Conservation (phyloP, 2,888 invertebrate species). For the Drosophila testacea region DNA sequence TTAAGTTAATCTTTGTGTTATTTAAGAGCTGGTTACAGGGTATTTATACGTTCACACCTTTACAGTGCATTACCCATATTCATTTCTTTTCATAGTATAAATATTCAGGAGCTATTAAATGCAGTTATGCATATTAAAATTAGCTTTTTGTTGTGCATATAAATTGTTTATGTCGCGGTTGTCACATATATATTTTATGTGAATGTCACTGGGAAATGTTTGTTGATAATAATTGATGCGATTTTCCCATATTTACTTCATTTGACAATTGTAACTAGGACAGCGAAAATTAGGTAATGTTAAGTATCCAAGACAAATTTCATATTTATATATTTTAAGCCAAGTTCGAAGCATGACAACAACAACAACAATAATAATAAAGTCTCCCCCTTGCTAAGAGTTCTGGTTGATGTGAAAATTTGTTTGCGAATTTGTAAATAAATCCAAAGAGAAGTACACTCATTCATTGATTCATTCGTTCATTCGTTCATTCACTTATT, state of each 20-base stretch:
- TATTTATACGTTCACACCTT: not conserved
- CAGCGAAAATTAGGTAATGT: constrained; percentile 1
- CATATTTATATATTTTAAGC: constrained; percentile 27
- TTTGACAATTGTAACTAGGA: constrained; percentile 12
- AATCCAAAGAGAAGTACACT: constrained; percentile 45
- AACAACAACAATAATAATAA: not conserved
- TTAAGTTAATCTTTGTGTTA: too few relatives aligned
- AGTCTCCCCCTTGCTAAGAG: not conserved
- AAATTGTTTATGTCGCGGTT: constrained; percentile 64
- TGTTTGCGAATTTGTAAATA: constrained; percentile 82
- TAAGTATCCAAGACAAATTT: constrained; percentile 33
- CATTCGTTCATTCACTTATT: constrained; percentile 49
- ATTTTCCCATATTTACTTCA: constrained; percentile 13
- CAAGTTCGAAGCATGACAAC: not conserved
- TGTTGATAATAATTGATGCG: constrained; percentile 62
- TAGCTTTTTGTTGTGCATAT: constrained; percentile 50
- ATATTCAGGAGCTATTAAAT: constrained; percentile 72
- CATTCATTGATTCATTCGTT: constrained; percentile 54
- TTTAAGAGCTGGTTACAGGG: not conserved
- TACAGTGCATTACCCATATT: not conserved
- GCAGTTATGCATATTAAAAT: constrained; percentile 75
- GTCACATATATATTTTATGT: constrained; percentile 24
- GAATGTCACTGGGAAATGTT: constrained; percentile 41
- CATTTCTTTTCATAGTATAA: constrained; percentile 36
- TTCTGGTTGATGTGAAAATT: constrained; percentile 70